These are phyloP conservation scores for Latrodectus hesperus DNA, from an alignment of 2,888 invertebrate genomes.

Conservation along the genomic window DNA sequence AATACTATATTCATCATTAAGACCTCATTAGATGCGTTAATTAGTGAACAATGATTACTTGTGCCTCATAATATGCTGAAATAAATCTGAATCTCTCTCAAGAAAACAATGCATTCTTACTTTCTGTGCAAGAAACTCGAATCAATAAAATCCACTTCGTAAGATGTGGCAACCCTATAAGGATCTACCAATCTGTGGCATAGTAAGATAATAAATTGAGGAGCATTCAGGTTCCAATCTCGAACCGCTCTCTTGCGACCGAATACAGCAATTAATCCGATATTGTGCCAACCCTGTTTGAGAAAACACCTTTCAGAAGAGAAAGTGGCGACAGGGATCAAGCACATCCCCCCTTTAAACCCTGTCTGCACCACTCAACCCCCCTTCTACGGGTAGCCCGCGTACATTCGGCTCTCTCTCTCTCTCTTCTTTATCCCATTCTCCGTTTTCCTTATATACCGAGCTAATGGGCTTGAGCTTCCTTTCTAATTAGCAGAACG, in stretches of 20 bases:
- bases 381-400: too few relatives aligned
- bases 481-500: constrained; percentile 62
- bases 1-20: too few relatives aligned
- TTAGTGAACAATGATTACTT: too few relatives aligned
- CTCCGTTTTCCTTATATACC: neutral
- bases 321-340: constrained; percentile 57
- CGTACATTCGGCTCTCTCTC: neutral
- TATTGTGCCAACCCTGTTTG: constrained; percentile 55
- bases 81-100: neutral
- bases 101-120: neutral
- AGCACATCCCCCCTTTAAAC: constrained; percentile 9
- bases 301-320: constrained; percentile 46
- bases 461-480: constrained; percentile 58
- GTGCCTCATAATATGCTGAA: too few relatives aligned
- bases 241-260: constrained; percentile 23
- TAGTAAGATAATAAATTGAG: constrained; percentile 21
- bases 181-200: neutral
- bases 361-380: too few relatives aligned
- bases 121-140: neutral
- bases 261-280: constrained; percentile 59
- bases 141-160: neutral
- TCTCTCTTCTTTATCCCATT: constrained; percentile 50
- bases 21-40: too few relatives aligned
- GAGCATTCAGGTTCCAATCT: constrained; percentile 1
- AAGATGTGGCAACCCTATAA: neutral